Conservation (phyloP, 1,140 invertebrate genomes). For the Pomacea maculata region DNA sequence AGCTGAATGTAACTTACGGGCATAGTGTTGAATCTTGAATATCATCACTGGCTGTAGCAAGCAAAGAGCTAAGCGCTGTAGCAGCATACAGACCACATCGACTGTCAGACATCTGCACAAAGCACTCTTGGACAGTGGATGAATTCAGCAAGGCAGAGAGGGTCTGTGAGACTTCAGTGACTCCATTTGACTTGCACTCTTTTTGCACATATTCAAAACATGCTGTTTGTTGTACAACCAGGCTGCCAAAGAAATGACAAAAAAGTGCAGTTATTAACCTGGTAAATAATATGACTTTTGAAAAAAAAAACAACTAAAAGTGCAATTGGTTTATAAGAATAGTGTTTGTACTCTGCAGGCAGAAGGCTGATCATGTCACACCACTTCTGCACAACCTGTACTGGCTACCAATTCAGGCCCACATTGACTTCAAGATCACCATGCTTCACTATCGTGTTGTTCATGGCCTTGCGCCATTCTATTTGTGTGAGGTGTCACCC, state of each 20-base stretch:
- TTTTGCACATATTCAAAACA: background rate
- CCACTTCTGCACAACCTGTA: too few species aligned
- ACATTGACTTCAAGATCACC: too few species aligned
- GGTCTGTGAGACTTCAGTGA: background rate
- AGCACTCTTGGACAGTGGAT: background rate
- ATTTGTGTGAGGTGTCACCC: too few species aligned
- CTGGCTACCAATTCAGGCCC: too few species aligned
- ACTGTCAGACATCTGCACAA: slow-evolving; percentile 12
- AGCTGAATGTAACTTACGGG: slow-evolving; percentile 5
- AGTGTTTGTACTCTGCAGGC: too few species aligned
- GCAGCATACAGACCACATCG: slow-evolving; percentile 15
- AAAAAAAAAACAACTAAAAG: too few species aligned
- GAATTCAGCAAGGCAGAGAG: slow-evolving; percentile 11
- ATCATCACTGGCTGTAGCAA: background rate
- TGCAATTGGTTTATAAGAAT: too few species aligned
- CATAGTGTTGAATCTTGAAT: background rate
- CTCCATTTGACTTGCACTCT: slow-evolving; percentile 9
- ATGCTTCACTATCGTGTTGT: too few species aligned
- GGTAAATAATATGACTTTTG: too few species aligned
- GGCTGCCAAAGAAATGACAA: background rate
- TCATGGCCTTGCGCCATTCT: too few species aligned
- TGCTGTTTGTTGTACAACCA: background rate
- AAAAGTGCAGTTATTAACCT: too few species aligned
- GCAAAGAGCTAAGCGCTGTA: background rate
- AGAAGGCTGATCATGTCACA: too few species aligned